Evolutionary conservation across 2,888 invertebrate genomes (phyloP), one percentile per base, ranked within the genome.

Genomic region (Rhabditoides inermis): DNA sequence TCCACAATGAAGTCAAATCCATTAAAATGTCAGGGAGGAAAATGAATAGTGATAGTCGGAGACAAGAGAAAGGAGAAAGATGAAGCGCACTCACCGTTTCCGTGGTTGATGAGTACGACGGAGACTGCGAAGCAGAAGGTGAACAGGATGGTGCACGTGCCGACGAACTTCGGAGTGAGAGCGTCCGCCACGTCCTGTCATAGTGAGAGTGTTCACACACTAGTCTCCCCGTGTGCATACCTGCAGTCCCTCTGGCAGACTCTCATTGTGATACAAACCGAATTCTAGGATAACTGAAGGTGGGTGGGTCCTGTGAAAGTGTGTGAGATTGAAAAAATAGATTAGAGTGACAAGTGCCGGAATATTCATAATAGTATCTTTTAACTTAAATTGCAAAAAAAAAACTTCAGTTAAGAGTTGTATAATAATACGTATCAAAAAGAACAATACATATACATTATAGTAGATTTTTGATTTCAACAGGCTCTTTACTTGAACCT

Each of bases 261-360:
- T 65, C 56, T 70, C 70, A 40, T 74, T 74, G 56, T 74, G 74
- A 44, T 59, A 70, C 23, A 74, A 46, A 2, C 74, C 74, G 42
- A 74, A 70, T 52, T 75, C 71, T 12, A 74, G 61, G 15, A 73
- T 51, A 7, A 73, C 73, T 70, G 40, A 22, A 61, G 42, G 7
- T 37, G 27, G 37, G 36, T n/a, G 6, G 20, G 23, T 20, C 42
- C 26, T 20, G 4, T 20, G 20, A 23, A 22, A n/a, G 7, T 26
- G 20, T 18, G 22, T 15, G n/a, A 15, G 18, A 10, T 7, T 12
- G n/a, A n/a, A n/a, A n/a, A n/a, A n/a, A n/a, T n/a, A n/a, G n/a
- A n/a, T n/a, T n/a, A n/a, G n/a, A n/a, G n/a, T n/a, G n/a, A n/a
- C n/a, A n/a, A n/a, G n/a, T n/a, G n/a, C n/a, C n/a, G n/a, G n/a